Evolutionary conservation across 2,113 vertebrate genomes (phyloP), one percentile per base, ranked within the genome.

Genomic region (Motacilla tschutschensis): DNA sequence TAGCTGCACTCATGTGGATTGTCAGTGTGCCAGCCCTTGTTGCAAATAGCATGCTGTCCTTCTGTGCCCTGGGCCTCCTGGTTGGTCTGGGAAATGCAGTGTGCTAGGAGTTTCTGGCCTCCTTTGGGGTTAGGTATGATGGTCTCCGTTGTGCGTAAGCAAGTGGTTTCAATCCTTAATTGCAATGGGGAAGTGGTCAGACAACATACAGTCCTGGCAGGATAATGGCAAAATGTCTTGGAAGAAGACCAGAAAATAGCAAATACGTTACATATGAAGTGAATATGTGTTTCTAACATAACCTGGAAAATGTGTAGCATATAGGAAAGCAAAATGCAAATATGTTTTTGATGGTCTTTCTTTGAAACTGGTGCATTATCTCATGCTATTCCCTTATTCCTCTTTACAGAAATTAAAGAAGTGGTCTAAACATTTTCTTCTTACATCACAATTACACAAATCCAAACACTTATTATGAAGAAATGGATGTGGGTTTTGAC

Each of bases 61-160:
- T 91, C 86, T 73, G 83, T 90, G 92, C 92, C 93, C 94, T 73
- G 75, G 92, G 91, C 93, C 90, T 88, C 80, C 84, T 96, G 90
- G 92, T 87, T 82, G 90, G 93, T 91, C 87, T 79, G 93, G 95
- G 95, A 97, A 97, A 91, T 92, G 87, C 91, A 94, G 72, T 86
- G 73, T 84, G 79, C 96, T 96, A 93, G 95, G 96, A 97, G 96
- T 95, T 97, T 96, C 96, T 97, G 97, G 93, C 94, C 94, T 96
- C 90, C 94, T 96, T 94, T 97, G 96, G 96, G 96, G 96, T 97
- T 97, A 96, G 72, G 93, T 95, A 96, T 94, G 95, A 95, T 96
- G 95, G 96, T 96, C 97, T 96, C 95, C 88, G 95, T 96, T 95
- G 96, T 97, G 97, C 97, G 97, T 97, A 97, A 97, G 97, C 96